These are phyloP conservation scores for Bombus ignitus DNA, from an alignment of 1,140 invertebrate genomes.

Conservation along the genomic window DNA sequence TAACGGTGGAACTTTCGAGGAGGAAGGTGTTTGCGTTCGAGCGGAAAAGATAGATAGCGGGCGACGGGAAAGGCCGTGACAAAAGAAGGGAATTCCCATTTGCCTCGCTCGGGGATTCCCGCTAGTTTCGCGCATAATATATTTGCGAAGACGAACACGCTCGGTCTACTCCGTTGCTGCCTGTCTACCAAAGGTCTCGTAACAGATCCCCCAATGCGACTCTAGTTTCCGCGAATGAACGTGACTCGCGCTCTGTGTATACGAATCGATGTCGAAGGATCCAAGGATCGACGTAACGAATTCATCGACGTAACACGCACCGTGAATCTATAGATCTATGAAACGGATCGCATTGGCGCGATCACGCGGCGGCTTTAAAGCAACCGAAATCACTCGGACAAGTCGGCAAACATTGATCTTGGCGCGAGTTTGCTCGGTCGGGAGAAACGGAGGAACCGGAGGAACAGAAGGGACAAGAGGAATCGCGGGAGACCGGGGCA, in stretches of 20 bases:
- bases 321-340: too few relatives aligned
- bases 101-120: neutral
- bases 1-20: slow-evolving; percentile 23
- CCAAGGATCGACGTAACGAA: too few relatives aligned
- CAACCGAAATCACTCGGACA: slow-evolving; percentile 17
- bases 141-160: neutral
- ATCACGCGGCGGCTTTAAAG: neutral
- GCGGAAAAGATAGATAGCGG: slow-evolving; percentile 37
- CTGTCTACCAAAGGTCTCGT: neutral
- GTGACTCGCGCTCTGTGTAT: neutral
- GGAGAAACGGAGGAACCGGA: neutral
- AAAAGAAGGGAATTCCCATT: slow-evolving; percentile 42
- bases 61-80: neutral
- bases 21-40: slow-evolving; percentile 39
- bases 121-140: slow-evolving; percentile 11
- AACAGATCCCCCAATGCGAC: neutral
- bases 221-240: neutral
- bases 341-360: neutral
- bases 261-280: neutral
- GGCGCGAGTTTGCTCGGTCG: neutral
- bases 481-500: neutral
- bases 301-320: too few relatives aligned
- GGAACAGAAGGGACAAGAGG: too few relatives aligned
- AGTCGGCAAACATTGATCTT: slow-evolving; percentile 16
- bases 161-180: neutral